A percentile compares a stretch with the other conserved stretches of the same genome.
These are phyloP conservation scores for Eupelmus urozonus DNA, from an alignment of 2,888 invertebrate genomes.

Conservation along the genomic window DNA sequence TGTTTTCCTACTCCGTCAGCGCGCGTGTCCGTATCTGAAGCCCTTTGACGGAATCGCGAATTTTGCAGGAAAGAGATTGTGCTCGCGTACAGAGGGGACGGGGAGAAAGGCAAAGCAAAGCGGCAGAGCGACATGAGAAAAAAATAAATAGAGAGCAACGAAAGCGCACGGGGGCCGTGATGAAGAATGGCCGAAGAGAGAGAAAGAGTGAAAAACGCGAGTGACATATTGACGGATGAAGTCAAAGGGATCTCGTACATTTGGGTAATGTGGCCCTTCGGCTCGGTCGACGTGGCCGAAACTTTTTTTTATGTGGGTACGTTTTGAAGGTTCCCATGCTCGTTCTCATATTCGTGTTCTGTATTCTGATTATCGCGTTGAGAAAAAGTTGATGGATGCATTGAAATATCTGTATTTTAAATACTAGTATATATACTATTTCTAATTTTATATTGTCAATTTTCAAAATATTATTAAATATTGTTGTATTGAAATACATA, in stretches of 20 bases:
- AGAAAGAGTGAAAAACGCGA: neutral
- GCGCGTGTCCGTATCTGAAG: neutral
- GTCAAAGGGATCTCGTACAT: slow-evolving; percentile 18
- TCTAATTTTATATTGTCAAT: too few relatives aligned
- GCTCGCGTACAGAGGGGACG: neutral
- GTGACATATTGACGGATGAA: slow-evolving; percentile 27
- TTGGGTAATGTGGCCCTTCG: neutral
- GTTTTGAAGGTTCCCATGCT: too few relatives aligned
- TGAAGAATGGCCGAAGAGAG: neutral
- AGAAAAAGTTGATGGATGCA: too few relatives aligned
- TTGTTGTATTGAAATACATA: too few relatives aligned
- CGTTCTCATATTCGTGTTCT: too few relatives aligned
- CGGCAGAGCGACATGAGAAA: neutral
- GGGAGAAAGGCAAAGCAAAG: neutral
- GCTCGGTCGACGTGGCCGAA: too few relatives aligned
- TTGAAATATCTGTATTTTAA: too few relatives aligned
- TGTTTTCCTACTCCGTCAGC: neutral
- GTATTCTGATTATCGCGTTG: too few relatives aligned
- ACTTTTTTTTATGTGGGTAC: too few relatives aligned
- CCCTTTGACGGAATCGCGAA: slow-evolving; percentile 47
- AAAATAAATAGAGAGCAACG: slow-evolving; percentile 1
- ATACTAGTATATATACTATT: too few relatives aligned
- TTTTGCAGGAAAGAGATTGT: neutral
- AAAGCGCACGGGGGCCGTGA: neutral
- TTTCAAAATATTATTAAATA: too few relatives aligned